Percentiles rank a stretch among this genome's conserved stretches.
phyloP scores from a whole-genome alignment of 2,888 invertebrate species.

The Exocentrus adspersus region DNA sequence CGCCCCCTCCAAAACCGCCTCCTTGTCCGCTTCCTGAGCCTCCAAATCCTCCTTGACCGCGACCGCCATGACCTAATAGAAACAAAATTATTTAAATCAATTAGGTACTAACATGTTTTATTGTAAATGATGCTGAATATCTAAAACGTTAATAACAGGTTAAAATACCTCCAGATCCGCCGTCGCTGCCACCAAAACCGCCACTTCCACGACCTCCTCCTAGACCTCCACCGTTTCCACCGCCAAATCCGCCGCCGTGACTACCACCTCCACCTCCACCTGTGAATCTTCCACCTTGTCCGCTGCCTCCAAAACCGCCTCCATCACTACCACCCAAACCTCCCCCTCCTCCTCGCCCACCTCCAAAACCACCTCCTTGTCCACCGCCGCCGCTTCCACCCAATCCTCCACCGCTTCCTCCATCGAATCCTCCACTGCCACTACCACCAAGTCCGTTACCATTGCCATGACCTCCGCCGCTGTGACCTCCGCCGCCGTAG shows the following conservation, averaged over 20 bases:
- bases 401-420: not conserved
- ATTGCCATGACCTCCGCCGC: not conserved
- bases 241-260: not conserved
- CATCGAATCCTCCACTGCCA: not conserved
- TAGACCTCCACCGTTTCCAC: not conserved
- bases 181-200: not conserved
- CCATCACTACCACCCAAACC: not conserved
- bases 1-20: slow-evolving; percentile 4
- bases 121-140: too few relatives aligned
- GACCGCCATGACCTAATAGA: not conserved
- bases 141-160: too few relatives aligned
- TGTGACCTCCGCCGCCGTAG: not conserved
- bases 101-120: too few relatives aligned
- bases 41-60: slow-evolving; percentile 4
- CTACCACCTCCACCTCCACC: too few relatives aligned
- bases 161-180: too few relatives aligned
- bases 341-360: not conserved
- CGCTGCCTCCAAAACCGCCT: not conserved
- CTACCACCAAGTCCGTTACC: not conserved
- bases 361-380: not conserved
- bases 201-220: not conserved
- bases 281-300: not conserved
- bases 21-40: too few relatives aligned
- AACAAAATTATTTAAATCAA: too few relatives aligned
- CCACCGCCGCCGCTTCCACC: not conserved